A percentile compares a stretch with the other conserved stretches of the same genome.
Conservation (phyloP, 1,140 invertebrate species). For the Drosophila oshimai region DNA sequence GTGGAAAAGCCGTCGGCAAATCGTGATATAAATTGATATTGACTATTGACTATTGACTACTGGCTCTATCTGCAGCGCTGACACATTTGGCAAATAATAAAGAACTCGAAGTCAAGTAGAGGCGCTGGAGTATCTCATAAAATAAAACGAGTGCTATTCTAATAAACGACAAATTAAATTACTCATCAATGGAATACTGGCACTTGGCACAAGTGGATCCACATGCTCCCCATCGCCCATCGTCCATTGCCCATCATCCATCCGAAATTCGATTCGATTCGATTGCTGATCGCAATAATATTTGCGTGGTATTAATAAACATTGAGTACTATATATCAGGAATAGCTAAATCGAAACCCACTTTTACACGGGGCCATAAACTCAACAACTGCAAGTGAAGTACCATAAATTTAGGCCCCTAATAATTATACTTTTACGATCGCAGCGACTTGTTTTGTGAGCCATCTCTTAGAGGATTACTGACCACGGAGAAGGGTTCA, state of each 20-base stretch:
- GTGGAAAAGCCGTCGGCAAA: constrained; percentile 4
- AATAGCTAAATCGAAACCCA: constrained; percentile 15
- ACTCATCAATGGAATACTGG: constrained; percentile 51
- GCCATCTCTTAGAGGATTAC: constrained; percentile 6
- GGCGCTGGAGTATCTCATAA: constrained; percentile 78
- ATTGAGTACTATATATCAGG: constrained; percentile 35
- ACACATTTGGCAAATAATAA: constrained; percentile 63
- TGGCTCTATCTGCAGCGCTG: neutral
- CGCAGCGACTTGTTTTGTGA: constrained; percentile 6
- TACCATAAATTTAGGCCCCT: constrained; percentile 61
- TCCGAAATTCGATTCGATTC: too few species aligned
- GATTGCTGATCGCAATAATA: constrained; percentile 28
- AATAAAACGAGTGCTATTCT: constrained; percentile 75
- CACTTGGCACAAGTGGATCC: constrained; percentile 9
- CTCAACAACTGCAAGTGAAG: constrained; percentile 58
- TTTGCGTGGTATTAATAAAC: constrained; percentile 53
- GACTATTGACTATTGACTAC: too few species aligned
- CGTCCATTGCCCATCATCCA: constrained; percentile 1
- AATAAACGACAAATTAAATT: constrained; percentile 81
- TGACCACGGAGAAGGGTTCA: constrained; percentile 6
- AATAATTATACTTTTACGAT: constrained; percentile 39
- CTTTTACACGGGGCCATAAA: constrained; percentile 59
- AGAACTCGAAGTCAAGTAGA: constrained; percentile 79
- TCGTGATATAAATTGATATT: too few species aligned
- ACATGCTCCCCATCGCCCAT: neutral